Conservation (phyloP, 2,797 vertebrate genomes). For the Tragopan temminckii region DNA sequence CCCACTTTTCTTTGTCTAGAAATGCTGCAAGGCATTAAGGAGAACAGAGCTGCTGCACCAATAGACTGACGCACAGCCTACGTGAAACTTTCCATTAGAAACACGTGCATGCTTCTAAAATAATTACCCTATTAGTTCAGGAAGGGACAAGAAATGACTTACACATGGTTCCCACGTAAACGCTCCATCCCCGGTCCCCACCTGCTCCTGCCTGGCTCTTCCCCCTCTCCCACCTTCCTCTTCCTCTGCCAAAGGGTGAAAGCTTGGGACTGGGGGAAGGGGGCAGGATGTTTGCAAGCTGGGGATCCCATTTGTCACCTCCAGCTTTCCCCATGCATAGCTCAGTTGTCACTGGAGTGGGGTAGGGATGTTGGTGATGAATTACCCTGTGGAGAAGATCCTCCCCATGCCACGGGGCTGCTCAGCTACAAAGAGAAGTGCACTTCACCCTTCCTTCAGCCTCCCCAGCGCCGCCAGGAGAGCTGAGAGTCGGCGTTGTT, state of each 20-base stretch:
- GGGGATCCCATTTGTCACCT: background rate
- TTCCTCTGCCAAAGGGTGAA: background rate
- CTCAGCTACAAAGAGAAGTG: background rate
- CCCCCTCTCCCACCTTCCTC: background rate
- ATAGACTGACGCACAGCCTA: background rate
- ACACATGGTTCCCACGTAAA: constrained; percentile 26
- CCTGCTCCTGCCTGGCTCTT: background rate
- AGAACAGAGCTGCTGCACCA: background rate
- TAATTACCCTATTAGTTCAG: constrained; percentile 65
- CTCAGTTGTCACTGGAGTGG: accelerated
- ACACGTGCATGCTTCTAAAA: background rate
- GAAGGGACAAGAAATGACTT: constrained; percentile 48
- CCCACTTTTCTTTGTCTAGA: background rate
- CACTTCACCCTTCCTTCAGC: background rate
- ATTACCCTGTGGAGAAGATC: background rate
- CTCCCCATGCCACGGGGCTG: background rate
- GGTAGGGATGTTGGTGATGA: background rate
- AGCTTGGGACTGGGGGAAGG: background rate
- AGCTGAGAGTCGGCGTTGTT: accelerated
- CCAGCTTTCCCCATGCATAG: accelerated
- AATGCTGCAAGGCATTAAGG: background rate
- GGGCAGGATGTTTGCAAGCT: background rate
- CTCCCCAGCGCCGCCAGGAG: background rate
- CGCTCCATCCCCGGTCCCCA: background rate
- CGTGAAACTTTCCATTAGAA: constrained; percentile 59